Percentiles rank a stretch among this genome's conserved stretches.
Conservation (phyloP, 2,113 vertebrate genomes). For the Spermophilus dauricus region DNA sequence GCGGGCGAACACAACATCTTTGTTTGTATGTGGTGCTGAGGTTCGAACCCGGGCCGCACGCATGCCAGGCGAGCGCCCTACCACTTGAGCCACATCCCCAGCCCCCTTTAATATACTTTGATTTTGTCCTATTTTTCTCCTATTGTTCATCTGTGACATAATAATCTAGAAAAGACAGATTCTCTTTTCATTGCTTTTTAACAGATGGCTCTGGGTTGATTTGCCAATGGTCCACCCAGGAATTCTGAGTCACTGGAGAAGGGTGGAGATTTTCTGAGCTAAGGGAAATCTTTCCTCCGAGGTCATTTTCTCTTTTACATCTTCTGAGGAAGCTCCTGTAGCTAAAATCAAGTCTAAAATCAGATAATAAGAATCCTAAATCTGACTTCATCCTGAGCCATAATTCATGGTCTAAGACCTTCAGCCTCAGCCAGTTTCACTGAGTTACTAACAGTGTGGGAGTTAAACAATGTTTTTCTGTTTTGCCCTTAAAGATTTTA, state of each 20-base stretch:
- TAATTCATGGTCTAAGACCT: not conserved
- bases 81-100: no score
- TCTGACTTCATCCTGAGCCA: constrained; percentile 24
- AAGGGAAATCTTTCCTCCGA: not conserved
- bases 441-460: not conserved
- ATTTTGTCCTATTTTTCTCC: constrained; percentile 51
- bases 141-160: not conserved
- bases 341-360: not conserved
- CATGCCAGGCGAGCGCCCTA: no score
- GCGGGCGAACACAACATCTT: no score
- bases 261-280: constrained; percentile 68
- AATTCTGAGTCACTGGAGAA: constrained; percentile 55
- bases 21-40: no score
- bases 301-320: constrained; percentile 38
- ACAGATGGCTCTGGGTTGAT: constrained; percentile 66
- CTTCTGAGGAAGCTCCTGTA: not conserved
- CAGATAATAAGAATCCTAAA: constrained; percentile 48
- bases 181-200: constrained; percentile 36
- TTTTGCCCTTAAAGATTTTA: constrained; percentile 24
- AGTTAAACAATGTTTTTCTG: constrained; percentile 2
- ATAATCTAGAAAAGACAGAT: constrained; percentile 4
- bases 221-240: constrained; percentile 58
- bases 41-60: no score
- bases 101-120: not conserved
- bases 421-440: not conserved